Conservation (phyloP, 2,888 invertebrate genomes). For the Machimus atricapillus region DNA sequence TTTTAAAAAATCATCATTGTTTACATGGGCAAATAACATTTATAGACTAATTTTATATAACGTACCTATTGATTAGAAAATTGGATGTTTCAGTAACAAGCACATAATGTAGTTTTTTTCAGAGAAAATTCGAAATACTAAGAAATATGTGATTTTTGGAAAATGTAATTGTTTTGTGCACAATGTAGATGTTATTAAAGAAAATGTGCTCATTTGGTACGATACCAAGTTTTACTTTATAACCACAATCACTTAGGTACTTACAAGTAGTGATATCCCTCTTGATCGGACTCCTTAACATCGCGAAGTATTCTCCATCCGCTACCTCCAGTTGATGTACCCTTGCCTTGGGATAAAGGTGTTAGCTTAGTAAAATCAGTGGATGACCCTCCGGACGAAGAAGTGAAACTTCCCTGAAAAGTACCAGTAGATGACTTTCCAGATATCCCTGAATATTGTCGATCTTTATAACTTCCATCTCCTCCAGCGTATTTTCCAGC, state of each 20-base stretch:
- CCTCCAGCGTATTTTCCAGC: neutral
- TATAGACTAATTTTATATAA: too few relatives aligned
- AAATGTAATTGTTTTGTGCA: too few relatives aligned
- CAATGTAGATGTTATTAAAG: too few relatives aligned
- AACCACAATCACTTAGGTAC: slow-evolving; percentile 44
- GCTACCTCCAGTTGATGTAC: slow-evolving; percentile 58
- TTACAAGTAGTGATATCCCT: slow-evolving; percentile 68
- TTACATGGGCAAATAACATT: too few relatives aligned
- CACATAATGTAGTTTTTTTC: too few relatives aligned
- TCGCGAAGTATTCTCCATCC: slow-evolving; percentile 66
- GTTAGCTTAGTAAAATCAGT: neutral
- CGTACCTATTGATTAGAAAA: too few relatives aligned
- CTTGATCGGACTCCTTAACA: slow-evolving; percentile 64
- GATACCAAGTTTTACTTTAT: too few relatives aligned
- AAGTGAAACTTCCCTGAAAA: neutral
- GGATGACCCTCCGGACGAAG: neutral
- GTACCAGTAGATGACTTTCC: neutral
- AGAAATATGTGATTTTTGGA: too few relatives aligned
- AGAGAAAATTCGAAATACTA: too few relatives aligned
- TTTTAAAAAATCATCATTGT: too few relatives aligned
- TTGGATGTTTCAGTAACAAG: too few relatives aligned
- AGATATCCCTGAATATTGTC: neutral
- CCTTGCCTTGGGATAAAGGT: slow-evolving; percentile 52
- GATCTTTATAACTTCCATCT: neutral
- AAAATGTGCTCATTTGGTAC: too few relatives aligned